Conservation (phyloP, 2,113 vertebrate species). For the Cyanistes caeruleus region DNA sequence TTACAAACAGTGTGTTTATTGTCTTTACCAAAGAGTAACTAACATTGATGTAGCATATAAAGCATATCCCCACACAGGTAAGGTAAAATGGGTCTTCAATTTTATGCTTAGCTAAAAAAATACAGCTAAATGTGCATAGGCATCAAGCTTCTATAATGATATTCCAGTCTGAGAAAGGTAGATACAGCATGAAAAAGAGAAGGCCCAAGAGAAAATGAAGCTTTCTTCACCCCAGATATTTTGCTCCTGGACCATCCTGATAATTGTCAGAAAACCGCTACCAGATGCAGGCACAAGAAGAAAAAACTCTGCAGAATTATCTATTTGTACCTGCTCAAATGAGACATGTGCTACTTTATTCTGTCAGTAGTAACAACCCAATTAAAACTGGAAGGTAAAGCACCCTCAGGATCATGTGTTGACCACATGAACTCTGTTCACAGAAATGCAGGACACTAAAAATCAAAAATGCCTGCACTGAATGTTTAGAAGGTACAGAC, state of each 20-base stretch:
- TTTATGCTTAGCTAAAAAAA: neutral
- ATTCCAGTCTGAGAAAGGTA: neutral
- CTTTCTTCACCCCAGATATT: neutral
- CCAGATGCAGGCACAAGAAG: neutral
- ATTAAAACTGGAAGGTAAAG: constrained; percentile 31
- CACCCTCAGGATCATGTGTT: neutral
- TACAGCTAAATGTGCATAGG: neutral
- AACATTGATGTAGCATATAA: neutral
- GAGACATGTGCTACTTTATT: neutral
- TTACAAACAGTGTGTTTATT: neutral
- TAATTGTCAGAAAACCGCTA: neutral
- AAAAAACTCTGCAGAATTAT: neutral
- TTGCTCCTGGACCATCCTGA: neutral
- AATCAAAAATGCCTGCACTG: constrained; percentile 53
- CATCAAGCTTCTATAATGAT: neutral
- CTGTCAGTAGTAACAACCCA: neutral
- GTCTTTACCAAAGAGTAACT: neutral
- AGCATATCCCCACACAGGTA: neutral
- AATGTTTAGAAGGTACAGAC: constrained; percentile 40
- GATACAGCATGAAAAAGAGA: neutral
- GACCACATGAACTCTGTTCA: constrained; percentile 55
- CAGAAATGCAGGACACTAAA: constrained; percentile 37
- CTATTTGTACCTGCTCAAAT: neutral
- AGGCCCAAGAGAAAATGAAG: neutral
- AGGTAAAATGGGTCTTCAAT: neutral